These are phyloP conservation scores for Coremacera marginata DNA, from an alignment of 2,888 invertebrate genomes.

Conservation along the genomic window DNA sequence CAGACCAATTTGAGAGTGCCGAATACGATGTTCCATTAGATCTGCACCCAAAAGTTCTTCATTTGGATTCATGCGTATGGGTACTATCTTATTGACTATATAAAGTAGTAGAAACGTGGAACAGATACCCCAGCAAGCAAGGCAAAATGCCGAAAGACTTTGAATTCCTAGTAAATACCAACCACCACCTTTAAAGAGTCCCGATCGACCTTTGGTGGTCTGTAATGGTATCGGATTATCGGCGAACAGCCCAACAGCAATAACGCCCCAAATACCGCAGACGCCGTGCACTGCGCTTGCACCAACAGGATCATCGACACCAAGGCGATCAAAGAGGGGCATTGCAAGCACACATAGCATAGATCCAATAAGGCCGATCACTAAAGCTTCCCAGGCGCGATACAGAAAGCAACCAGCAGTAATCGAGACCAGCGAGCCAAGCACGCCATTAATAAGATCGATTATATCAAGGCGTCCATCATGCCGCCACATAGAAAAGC, in stretches of 20 bases:
- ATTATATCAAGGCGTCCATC: constrained; percentile 84
- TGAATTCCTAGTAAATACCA: constrained; percentile 90
- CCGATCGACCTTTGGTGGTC: constrained; percentile 82
- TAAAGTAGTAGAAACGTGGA: constrained; percentile 82
- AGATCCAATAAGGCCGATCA: constrained; percentile 86
- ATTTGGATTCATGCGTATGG: constrained; percentile 87
- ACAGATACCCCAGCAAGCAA: constrained; percentile 80
- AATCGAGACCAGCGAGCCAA: constrained; percentile 88
- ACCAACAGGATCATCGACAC: constrained; percentile 88
- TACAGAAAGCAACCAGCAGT: constrained; percentile 92
- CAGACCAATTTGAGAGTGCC: constrained; percentile 77
- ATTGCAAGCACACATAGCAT: constrained; percentile 78
- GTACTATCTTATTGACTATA: constrained; percentile 81
- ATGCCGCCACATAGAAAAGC: constrained; percentile 76
- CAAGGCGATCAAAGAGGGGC: constrained; percentile 82
- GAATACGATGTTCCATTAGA: constrained; percentile 86
- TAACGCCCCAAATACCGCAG: constrained; percentile 77
- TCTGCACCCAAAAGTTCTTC: constrained; percentile 92
- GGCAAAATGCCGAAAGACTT: constrained; percentile 77
- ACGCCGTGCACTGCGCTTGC: constrained; percentile 90
- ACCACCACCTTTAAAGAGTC: constrained; percentile 86
- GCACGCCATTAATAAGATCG: constrained; percentile 88
- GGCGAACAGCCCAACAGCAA: constrained; percentile 90
- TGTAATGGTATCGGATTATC: constrained; percentile 85
- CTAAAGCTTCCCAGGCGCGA: constrained; percentile 86